These are phyloP conservation scores for Paedocypris micromegethes DNA, from an alignment of 2,797 vertebrate species.

Conservation along the genomic window DNA sequence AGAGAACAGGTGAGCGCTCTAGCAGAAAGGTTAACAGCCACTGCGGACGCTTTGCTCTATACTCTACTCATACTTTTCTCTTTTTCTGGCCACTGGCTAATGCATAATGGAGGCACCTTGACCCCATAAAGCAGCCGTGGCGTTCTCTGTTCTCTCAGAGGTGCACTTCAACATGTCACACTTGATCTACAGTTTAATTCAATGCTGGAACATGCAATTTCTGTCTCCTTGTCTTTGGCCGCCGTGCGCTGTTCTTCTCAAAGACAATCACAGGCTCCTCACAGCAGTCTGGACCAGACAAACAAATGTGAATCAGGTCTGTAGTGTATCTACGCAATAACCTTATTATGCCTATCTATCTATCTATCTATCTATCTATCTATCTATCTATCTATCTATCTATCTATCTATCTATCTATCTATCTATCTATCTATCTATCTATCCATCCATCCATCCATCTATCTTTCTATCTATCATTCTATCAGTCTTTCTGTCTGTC, in stretches of 20 bases:
- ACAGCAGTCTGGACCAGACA: too few relatives aligned
- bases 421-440: too few relatives aligned
- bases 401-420: too few relatives aligned
- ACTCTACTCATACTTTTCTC: conserved; percentile 8
- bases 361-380: too few relatives aligned
- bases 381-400: too few relatives aligned
- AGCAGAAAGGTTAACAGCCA: conserved; percentile 13
- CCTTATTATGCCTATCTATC: too few relatives aligned
- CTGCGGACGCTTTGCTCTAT: conserved; percentile 4
- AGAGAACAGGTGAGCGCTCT: conserved; percentile 16
- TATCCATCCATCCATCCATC: too few relatives aligned
- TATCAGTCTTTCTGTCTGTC: too few relatives aligned
- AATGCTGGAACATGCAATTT: conserved; percentile 39
- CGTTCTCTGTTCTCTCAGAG: conserved; percentile 12
- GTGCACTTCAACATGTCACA: conserved; percentile 37
- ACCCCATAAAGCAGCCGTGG: conserved; percentile 40
- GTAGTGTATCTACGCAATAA: too few relatives aligned
- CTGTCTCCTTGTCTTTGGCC: conserved; percentile 10
- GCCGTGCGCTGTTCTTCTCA: conserved; percentile 4
- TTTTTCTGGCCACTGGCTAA: conserved; percentile 29
- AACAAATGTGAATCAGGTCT: too few relatives aligned
- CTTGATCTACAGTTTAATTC: conserved; percentile 54
- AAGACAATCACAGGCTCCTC: neutral
- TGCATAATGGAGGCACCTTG: conserved; percentile 36
- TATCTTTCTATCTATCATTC: too few relatives aligned